These are phyloP conservation scores for Lytechinus pictus DNA, from an alignment of 35 echinoderm and acorn worm genomes.

Conservation along the genomic window DNA sequence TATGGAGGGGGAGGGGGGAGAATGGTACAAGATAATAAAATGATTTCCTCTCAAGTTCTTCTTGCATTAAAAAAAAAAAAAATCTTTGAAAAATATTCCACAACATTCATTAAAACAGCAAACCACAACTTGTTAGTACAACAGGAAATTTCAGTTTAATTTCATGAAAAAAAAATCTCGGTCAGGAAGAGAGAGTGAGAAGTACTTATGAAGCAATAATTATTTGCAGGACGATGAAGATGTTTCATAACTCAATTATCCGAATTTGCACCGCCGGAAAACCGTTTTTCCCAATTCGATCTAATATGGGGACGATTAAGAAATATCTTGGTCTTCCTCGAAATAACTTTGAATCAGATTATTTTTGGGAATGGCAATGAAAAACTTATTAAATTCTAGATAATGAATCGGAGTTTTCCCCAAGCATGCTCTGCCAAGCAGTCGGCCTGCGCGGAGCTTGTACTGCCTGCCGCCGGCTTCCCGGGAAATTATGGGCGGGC, in stretches of 20 bases:
- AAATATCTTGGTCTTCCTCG: not conserved
- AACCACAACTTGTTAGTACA: not conserved
- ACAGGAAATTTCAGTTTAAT: not conserved
- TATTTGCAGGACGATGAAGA: not conserved
- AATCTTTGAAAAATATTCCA: no score
- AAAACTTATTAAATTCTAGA: not conserved
- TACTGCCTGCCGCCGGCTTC: not conserved
- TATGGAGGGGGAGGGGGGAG: no score
- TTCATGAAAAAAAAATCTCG: not conserved
- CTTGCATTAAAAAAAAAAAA: no score
- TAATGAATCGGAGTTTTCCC: not conserved
- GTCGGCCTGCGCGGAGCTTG: not conserved
- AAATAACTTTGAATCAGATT: not conserved
- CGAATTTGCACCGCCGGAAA: not conserved
- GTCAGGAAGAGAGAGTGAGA: not conserved
- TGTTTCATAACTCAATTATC: not conserved
- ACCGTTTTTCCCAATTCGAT: not conserved
- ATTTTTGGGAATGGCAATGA: not conserved
- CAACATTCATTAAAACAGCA: not conserved
- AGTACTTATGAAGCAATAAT: not conserved
- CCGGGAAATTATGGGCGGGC: slow-evolving; percentile 14
- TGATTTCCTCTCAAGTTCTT: no score
- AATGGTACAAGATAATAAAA: no score
- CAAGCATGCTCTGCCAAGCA: not conserved
- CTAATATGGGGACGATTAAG: slow-evolving; percentile 11